Conservation (phyloP, 2,888 invertebrate genomes). For the Acanthosepion lycidas region DNA sequence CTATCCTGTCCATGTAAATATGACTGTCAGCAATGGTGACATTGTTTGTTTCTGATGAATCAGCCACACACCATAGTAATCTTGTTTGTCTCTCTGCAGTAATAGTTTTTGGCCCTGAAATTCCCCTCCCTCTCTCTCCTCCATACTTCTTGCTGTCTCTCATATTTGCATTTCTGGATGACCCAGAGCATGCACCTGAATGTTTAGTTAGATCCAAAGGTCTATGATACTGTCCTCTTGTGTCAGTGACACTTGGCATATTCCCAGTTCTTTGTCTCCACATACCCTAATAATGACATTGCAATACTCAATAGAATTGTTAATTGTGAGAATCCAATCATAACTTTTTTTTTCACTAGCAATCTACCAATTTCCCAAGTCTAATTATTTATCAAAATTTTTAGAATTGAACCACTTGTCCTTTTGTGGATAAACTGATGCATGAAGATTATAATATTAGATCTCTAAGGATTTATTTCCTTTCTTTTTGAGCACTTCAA, state of each 20-base stretch:
- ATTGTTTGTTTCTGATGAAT: neutral
- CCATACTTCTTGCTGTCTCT: neutral
- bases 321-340: neutral
- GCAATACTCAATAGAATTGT: neutral
- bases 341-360: neutral
- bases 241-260: neutral
- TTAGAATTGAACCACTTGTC: neutral
- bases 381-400: neutral
- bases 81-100: neutral
- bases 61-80: conserved; percentile 15
- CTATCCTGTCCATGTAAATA: neutral
- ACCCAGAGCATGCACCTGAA: conserved; percentile 7
- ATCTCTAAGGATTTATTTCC: neutral
- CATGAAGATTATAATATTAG: neutral
- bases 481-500: neutral
- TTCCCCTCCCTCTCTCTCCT: neutral
- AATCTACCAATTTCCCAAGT: neutral
- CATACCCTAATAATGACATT: neutral
- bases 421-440: neutral
- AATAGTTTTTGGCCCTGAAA: neutral
- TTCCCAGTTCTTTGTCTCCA: too few species aligned
- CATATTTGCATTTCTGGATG: neutral
- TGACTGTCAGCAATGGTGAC: neutral
- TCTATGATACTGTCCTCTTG: neutral
- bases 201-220: neutral